Evolutionary conservation across 2,888 invertebrate genomes (phyloP).

Genomic region (Mythimna impura): DNA sequence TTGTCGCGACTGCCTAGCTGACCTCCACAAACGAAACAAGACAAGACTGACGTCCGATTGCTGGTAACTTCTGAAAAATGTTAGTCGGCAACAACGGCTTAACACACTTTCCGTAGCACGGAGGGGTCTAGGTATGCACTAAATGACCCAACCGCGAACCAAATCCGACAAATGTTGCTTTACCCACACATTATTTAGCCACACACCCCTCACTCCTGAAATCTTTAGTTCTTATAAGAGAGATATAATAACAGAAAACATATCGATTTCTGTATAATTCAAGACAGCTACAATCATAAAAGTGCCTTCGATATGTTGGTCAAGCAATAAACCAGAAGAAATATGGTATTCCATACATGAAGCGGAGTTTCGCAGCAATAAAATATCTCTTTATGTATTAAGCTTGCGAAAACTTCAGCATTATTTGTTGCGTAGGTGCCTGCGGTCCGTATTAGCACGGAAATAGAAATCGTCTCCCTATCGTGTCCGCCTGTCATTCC

Average conservation of each 20-base stretch:
- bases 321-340: conserved; percentile 38
- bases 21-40: no score
- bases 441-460: conserved; percentile 66
- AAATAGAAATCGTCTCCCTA: conserved; percentile 65
- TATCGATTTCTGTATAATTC: conserved; percentile 19
- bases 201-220: not conserved
- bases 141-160: not conserved
- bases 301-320: conserved; percentile 24
- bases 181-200: no score
- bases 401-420: conserved; percentile 25
- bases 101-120: no score
- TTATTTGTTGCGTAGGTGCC: conserved; percentile 38
- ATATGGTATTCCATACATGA: conserved; percentile 22
- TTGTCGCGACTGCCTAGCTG: no score
- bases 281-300: conserved; percentile 18
- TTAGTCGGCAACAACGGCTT: no score
- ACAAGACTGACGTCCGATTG: no score
- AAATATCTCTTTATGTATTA: conserved; percentile 33
- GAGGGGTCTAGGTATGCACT: no score
- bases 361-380: conserved; percentile 25
- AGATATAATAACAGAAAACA: not conserved
- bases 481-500: conserved; percentile 70
- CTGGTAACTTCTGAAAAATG: no score
- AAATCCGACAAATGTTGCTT: not conserved
- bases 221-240: not conserved